Evolutionary conservation across 1,140 invertebrate species (phyloP), one percentile per base, ranked within the genome.

Genomic region (Drosophila ohnishii): DNA sequence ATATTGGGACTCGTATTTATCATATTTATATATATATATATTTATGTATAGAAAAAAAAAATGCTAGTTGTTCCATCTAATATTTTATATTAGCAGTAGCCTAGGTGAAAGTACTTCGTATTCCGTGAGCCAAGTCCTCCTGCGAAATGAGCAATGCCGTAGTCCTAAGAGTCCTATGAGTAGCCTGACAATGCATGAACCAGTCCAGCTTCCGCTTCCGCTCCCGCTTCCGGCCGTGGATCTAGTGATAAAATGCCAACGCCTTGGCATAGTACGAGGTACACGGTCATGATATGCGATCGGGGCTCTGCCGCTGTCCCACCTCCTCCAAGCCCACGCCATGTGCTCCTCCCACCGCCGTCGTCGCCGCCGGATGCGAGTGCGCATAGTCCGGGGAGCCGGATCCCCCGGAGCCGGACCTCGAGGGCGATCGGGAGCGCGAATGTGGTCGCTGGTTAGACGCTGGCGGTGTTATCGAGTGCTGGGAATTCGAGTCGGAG

Each of bases 261-360:
- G 90, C 78, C 75, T 90, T 89, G 62, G 90, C 67, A 86, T 79
- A 91, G 62, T 88, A 87, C 72, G 82, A 86, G 80, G 81, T 76
- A 90, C 86, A 90, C 69, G 90, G 90, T 91, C 90, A 91, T 91
- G 90, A 91, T 76, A 91, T 87, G 67, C 83, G 80, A 72, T 91
- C 90, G 14, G 88, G 78, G 3, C 87, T 86, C 28, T 80, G 84
- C 48, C 84, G 39, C 48, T 79, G 80, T 22, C 58, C 63, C 44
- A 58, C 35, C 28, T 69, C 55, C n/a, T 66, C 65, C 39, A 48
- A 5, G 16, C 30, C 57, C 28, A 35, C 44, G 39, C 39, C 59
- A 7, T 51, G 48, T 2, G 14, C 11, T 25, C 32, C 62, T 30
- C 11, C 65, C 37, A 19, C 66, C 32, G n/a, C n/a, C 13, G 37